These are phyloP conservation scores for Lamprotornis superbus DNA, from an alignment of 2,113 vertebrate genomes.

Conservation along the genomic window DNA sequence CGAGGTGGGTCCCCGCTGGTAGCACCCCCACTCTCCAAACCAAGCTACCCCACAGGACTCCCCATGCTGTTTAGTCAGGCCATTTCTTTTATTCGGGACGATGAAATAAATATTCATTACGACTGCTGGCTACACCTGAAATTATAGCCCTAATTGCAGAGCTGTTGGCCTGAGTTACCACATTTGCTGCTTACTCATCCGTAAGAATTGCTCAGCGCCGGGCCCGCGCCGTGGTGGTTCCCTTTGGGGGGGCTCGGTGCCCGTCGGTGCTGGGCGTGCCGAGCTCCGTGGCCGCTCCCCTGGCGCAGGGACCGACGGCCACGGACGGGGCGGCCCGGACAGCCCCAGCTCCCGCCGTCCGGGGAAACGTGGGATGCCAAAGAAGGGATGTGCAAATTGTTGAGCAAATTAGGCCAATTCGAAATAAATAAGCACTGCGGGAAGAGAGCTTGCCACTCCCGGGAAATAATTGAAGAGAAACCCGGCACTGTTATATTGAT, in stretches of 20 bases:
- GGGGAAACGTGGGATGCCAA: neutral
- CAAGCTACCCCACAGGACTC: neutral
- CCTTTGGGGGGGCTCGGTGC: neutral
- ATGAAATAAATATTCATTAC: conserved; percentile 50
- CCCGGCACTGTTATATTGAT: neutral
- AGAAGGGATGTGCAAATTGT: neutral
- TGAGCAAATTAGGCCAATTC: conserved; percentile 14
- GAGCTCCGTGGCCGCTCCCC: neutral
- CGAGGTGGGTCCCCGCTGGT: accelerated
- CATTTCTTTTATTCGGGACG: neutral
- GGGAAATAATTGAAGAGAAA: conserved; percentile 25
- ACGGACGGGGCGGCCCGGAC: neutral
- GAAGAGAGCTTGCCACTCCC: conserved; percentile 20
- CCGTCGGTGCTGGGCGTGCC: neutral
- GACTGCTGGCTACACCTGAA: conserved; percentile 20
- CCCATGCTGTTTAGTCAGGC: accelerated
- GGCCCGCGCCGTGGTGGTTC: neutral
- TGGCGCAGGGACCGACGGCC: neutral
- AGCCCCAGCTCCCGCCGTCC: neutral
- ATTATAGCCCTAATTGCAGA: conserved; percentile 46
- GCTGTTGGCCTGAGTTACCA: neutral
- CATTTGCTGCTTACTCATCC: conserved; percentile 32
- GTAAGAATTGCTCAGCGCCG: neutral
- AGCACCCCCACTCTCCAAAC: too few species aligned
- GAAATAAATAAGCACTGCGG: neutral